Percentiles rank a stretch among this genome's conserved stretches.
These are phyloP conservation scores for Protonibea diacanthus DNA, from an alignment of 2,797 vertebrate genomes.

Conservation along the genomic window DNA sequence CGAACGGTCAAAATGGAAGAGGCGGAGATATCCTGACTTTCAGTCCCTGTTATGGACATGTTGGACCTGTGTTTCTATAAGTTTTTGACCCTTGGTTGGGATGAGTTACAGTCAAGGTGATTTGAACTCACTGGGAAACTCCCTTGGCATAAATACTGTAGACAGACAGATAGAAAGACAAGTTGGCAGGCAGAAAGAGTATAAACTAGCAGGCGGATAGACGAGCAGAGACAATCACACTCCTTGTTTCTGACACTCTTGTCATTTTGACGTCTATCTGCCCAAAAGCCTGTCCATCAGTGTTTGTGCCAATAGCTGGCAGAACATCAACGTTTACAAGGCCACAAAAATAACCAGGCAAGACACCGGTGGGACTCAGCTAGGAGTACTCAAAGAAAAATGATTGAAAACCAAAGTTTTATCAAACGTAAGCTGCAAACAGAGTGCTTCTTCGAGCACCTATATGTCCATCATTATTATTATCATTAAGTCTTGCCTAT, in stretches of 20 bases:
- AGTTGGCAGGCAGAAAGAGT: background rate
- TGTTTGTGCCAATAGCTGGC: background rate
- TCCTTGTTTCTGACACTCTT: background rate
- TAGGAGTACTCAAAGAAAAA: too few species aligned
- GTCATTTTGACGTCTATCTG: background rate
- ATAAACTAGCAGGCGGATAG: background rate
- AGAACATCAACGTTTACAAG: background rate
- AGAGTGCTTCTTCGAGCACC: background rate
- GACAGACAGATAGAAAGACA: background rate
- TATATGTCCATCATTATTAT: background rate
- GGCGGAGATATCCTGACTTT: background rate
- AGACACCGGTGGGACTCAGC: background rate
- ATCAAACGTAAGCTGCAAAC: background rate
- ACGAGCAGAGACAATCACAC: background rate
- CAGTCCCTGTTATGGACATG: background rate
- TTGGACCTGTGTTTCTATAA: background rate
- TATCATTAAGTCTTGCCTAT: too few species aligned
- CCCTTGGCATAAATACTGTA: background rate
- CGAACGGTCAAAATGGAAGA: background rate
- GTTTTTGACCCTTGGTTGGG: background rate
- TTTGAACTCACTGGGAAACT: constrained; percentile 7
- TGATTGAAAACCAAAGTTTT: too few species aligned
- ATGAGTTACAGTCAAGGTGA: constrained; percentile 6
- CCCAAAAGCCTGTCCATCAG: background rate
- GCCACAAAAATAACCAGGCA: background rate